Percentiles rank a stretch among this genome's conserved stretches.
Conservation (phyloP, 2,888 invertebrate species). For the Neuroscelio doddi region DNA sequence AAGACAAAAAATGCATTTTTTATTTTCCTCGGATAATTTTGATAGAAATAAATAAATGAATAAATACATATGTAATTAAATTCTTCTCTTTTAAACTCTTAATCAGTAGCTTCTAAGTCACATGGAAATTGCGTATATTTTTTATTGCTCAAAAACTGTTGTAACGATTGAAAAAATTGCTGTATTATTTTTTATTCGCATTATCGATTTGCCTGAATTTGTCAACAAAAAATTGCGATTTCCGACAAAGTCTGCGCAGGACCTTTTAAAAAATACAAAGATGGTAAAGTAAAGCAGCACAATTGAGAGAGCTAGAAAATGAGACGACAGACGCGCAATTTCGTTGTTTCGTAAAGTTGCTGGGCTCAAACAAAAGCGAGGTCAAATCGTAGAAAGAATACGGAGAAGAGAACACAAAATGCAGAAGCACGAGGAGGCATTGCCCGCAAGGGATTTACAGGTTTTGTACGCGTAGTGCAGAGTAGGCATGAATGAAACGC, state of each 20-base stretch:
- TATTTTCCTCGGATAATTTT: no score
- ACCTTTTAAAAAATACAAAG: not conserved
- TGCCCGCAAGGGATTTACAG: constrained; percentile 4
- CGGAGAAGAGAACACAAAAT: constrained; percentile 3
- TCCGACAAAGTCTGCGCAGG: not conserved
- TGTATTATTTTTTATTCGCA: no score
- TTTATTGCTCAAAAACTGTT: no score
- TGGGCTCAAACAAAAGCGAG: constrained; percentile 1
- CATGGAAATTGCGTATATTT: no score
- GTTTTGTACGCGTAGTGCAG: constrained; percentile 2
- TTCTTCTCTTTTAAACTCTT: no score
- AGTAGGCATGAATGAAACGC: constrained; percentile 4
- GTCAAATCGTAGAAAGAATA: constrained; percentile 1
- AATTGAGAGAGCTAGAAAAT: not conserved
- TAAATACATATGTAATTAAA: no score
- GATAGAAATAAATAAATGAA: no score
- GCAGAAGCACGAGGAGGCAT: constrained; percentile 4
- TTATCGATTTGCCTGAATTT: no score
- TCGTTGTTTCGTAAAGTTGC: constrained; percentile 50
- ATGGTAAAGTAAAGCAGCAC: not conserved
- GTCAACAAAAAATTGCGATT: no score
- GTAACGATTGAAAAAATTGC: no score
- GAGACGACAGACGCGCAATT: constrained; percentile 27
- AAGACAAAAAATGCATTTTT: no score
- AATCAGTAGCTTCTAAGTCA: no score